Evolutionary conservation across 1,140 invertebrate genomes (phyloP), one percentile per base, ranked within the genome.

Genomic region (Macrotrachela quadricornifera): DNA sequence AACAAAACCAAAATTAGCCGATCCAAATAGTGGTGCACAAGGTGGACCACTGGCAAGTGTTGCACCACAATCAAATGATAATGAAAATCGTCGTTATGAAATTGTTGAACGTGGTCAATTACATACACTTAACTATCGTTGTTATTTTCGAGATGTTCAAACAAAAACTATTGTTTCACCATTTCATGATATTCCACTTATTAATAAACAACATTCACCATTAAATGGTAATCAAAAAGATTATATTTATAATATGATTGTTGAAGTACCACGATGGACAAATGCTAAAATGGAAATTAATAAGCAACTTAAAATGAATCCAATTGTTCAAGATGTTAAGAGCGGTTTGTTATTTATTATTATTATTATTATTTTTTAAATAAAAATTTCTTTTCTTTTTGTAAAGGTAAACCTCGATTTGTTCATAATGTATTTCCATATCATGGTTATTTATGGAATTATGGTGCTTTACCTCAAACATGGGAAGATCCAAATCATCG

Each of bases 361-460:
- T n/a, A n/a, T n/a, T n/a, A n/a, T n/a, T n/a, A n/a, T n/a, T n/a
- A n/a, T n/a, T n/a, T n/a, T n/a, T n/a, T n/a, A n/a, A n/a, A 30
- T 8, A 8, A 30, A 30, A 30, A 30, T 30, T 30, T 30, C 21
- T 30, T 30, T 30, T 30, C 21, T 30, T 2, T 30, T 30, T 30
- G 21, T 30, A 30, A 96, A 64, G 90, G 83, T 21, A 85, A 88
- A 65, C 72, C 94, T 38, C 76, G 92, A 56, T 99, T 79, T 74
- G 92, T 99, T 13, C 79, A 85, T 51, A 97, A 99, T 71, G 83
- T 83, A 62, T 99, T 97, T 65, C 94, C 94, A 49, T 88, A 97
- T 71, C 85, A 92, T 70, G 94, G 94, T 18, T 99, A 97, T 70
- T 97, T 97, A 61, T 99, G 94, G 94, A 99, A 99, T 73, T 97